A percentile compares a stretch with the other conserved stretches of the same genome.
These are phyloP conservation scores for Ciona savignyi DNA, from an alignment of 23 tunicate genomes.

Conservation along the genomic window DNA sequence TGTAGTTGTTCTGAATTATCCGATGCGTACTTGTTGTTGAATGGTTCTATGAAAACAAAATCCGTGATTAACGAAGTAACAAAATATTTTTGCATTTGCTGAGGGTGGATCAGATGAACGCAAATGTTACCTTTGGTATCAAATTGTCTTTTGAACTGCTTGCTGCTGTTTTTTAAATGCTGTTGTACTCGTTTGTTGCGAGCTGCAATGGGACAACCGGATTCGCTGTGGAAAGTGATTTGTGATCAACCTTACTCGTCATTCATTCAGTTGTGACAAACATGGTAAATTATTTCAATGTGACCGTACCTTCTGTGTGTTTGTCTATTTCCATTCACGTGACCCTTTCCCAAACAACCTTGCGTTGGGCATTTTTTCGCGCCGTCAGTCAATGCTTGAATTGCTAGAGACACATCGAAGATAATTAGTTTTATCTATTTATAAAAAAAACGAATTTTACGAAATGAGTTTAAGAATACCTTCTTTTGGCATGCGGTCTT, in stretches of 20 bases:
- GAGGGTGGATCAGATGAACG: no score
- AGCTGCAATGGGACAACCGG: constrained; percentile 85
- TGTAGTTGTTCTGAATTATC: no score
- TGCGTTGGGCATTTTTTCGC: constrained; percentile 87
- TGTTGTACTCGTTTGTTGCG: constrained; percentile 43
- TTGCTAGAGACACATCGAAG: constrained; percentile 6
- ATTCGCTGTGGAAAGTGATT: constrained; percentile 43
- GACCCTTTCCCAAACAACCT: constrained; percentile 96
- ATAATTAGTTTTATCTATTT: neutral
- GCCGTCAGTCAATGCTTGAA: constrained; percentile 55
- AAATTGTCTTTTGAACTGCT: no score
- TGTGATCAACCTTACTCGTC: no score
- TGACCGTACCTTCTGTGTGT: constrained; percentile 80
- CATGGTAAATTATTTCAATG: no score
- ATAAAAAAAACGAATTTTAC: neutral
- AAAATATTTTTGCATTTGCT: no score
- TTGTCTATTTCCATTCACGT: constrained; percentile 90
- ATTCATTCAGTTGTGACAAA: no score
- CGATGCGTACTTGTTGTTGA: no score
- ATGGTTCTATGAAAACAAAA: no score
- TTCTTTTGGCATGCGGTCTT: constrained; percentile 88
- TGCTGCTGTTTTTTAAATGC: constrained; percentile 18
- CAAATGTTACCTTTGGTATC: no score
- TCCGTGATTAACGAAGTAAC: no score
- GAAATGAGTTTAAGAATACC: constrained; percentile 18